These are phyloP conservation scores for Sceloporus tristichus DNA, from an alignment of 2,113 vertebrate species.

Conservation along the genomic window DNA sequence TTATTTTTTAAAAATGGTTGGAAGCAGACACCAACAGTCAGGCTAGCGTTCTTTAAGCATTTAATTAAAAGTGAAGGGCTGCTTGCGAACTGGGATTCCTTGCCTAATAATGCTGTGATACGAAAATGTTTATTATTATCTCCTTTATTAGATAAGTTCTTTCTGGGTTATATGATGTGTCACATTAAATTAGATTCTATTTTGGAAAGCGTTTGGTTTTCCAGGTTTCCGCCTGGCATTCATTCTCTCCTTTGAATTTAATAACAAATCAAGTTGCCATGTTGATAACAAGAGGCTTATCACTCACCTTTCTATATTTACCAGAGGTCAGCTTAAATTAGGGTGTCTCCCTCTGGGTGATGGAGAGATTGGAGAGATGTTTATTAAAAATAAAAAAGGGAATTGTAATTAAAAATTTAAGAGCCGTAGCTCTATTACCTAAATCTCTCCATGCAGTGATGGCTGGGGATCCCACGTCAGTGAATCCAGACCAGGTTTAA, in stretches of 20 bases:
- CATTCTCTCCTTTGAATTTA: slow-evolving; percentile 28
- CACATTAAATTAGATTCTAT: slow-evolving; percentile 28
- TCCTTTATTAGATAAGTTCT: slow-evolving; percentile 17
- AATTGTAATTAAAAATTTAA: slow-evolving; percentile 52
- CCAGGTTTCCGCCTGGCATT: slow-evolving; percentile 10
- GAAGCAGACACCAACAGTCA: neutral
- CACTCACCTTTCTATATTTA: slow-evolving; percentile 34
- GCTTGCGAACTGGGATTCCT: neutral
- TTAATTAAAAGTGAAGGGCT: slow-evolving; percentile 52
- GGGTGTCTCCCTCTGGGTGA: neutral
- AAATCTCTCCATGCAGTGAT: neutral
- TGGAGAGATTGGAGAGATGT: neutral
- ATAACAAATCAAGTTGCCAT: slow-evolving; percentile 46
- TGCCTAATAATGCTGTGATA: neutral
- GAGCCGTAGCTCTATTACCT: neutral
- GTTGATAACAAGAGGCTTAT: slow-evolving; percentile 9
- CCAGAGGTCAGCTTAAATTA: slow-evolving; percentile 45
- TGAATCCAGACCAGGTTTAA: too few relatives aligned
- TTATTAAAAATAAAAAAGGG: slow-evolving; percentile 33
- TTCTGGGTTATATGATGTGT: neutral
- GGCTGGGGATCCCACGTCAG: too few relatives aligned
- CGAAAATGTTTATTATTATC: slow-evolving; percentile 29
- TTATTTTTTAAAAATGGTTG: neutral
- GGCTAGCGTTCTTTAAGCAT: neutral
- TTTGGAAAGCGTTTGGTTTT: neutral